Evolutionary conservation across 1,140 invertebrate species (phyloP), one percentile per base, ranked within the genome.

Genomic region (Cepaea nemoralis): DNA sequence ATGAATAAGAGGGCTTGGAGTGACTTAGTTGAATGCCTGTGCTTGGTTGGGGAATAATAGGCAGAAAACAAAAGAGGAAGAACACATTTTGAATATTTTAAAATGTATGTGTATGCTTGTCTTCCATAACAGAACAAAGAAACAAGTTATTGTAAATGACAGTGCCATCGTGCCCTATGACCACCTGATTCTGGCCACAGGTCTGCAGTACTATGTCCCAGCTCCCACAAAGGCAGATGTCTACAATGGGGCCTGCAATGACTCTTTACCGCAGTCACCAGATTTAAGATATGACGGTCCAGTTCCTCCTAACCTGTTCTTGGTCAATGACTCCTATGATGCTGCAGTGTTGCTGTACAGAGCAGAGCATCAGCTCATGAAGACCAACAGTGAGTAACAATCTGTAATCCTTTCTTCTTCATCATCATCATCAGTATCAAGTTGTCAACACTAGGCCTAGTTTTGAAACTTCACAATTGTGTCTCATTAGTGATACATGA

Each of bases 261-360:
- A 78, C n/a, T 84, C 88, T 37, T 45, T 87, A 14, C 85, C 85
- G 2, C 31, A 33, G 31, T 75, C 73, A 39, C 73, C 73, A 70
- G 69, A 70, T 8, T 24, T n/a, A 27, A 80, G 86, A 12, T 89
- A 84, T 48, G 45, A 77, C n/a, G 88, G 83, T 14, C 63, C 35
- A 16, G 84, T 85, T 24, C 91, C 90, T n/a, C 86, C 83, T 39
- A 91, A 91, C 82, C 82, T 92, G 14, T 91, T 90, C 67, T 77
- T 87, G 19, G 80, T 92, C 33, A 92, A 92, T 87, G 90, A 91
- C 85, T 81, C 81, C 14, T 89, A 87, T 81, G 90, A 92, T 83
- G 89, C 90, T 35, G 90, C 87, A 39, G 86, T 89, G 16, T 83
- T 85, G 6, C 85, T 91, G 1, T 87, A 89, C 83, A 90, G 86